phyloP scores from a whole-genome alignment of 2,113 vertebrate genomes.

The Ailuropoda melanoleuca region DNA sequence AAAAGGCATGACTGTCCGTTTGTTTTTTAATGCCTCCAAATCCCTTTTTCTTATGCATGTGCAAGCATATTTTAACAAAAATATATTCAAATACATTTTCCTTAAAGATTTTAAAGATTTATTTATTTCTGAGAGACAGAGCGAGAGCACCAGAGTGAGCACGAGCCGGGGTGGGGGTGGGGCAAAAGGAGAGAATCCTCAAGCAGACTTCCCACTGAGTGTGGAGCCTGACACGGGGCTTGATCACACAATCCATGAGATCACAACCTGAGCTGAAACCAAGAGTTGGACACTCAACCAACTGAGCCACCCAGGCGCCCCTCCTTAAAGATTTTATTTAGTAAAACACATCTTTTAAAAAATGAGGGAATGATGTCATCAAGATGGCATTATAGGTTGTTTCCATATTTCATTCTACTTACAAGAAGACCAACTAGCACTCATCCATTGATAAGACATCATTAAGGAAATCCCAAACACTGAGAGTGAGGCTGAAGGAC shows the following conservation, averaged over 20 bases:
- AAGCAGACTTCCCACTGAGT: background rate
- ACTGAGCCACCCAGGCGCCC: background rate
- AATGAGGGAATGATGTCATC: background rate
- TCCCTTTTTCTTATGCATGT: background rate
- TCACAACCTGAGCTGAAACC: background rate
- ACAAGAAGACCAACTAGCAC: background rate
- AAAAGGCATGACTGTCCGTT: background rate
- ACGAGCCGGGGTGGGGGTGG: background rate
- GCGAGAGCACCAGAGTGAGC: background rate
- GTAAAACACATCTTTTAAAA: background rate
- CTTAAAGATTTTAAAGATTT: background rate
- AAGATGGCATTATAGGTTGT: background rate
- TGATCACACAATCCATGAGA: background rate
- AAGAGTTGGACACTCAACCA: background rate
- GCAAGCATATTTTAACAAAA: background rate
- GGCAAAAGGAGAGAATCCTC: background rate
- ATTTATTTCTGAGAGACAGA: background rate
- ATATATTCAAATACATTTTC: background rate
- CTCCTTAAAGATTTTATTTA: background rate
- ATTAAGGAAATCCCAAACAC: background rate
- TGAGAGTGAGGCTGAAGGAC: background rate
- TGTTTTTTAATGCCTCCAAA: background rate
- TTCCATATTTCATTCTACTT: background rate
- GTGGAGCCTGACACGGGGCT: background rate
- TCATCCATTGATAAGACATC: background rate